A percentile compares a stretch with the other conserved stretches of the same genome.
These are phyloP conservation scores for Alentia gelatinosa DNA, from an alignment of 2,888 invertebrate genomes.

Conservation along the genomic window DNA sequence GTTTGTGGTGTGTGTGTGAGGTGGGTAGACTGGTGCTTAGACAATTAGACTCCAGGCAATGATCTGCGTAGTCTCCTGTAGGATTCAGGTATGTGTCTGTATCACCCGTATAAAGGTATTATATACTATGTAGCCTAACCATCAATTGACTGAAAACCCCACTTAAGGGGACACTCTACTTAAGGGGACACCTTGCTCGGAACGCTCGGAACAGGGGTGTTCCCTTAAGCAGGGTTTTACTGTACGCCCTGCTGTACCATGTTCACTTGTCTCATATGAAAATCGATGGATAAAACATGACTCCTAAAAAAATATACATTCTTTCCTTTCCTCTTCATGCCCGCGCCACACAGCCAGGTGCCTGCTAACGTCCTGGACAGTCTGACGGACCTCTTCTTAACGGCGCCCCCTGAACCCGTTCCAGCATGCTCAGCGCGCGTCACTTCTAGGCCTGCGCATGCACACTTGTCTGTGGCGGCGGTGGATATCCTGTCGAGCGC, in stretches of 20 bases:
- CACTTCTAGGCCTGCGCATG: background rate
- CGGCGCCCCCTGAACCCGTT: background rate
- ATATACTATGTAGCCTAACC: no score
- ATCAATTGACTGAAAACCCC: no score
- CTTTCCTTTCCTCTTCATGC: background rate
- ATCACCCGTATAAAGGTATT: no score
- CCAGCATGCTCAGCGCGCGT: background rate
- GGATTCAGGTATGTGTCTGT: no score
- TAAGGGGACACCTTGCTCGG: no score
- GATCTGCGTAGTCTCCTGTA: no score
- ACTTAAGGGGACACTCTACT: no score
- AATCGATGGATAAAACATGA: background rate
- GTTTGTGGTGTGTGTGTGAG: no score
- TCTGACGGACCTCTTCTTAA: background rate
- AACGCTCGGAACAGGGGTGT: no score
- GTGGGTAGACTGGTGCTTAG: no score
- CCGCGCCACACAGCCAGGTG: background rate
- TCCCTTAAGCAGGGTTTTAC: no score
- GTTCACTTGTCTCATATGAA: background rate
- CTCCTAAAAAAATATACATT: background rate
- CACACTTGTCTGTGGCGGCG: background rate
- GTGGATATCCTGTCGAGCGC: conserved; percentile 46
- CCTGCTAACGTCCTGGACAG: background rate
- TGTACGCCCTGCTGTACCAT: background rate
- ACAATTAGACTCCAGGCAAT: no score